Percentiles rank a stretch among this genome's conserved stretches.
These are phyloP conservation scores for Pyrgilauda ruficollis DNA, from an alignment of 2,113 vertebrate species.

Conservation along the genomic window DNA sequence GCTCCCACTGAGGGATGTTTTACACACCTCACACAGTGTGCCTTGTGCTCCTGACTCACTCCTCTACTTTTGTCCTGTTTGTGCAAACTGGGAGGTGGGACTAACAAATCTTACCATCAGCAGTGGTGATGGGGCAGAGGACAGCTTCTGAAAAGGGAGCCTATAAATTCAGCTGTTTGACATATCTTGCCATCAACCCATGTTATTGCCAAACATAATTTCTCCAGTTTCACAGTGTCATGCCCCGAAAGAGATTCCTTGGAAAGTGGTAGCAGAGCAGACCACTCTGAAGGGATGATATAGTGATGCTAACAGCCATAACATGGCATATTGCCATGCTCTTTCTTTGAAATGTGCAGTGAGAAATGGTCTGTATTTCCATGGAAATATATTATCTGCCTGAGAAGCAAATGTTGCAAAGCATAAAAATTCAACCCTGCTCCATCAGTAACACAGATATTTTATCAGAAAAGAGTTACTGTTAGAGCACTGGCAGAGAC, in stretches of 20 bases:
- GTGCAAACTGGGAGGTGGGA: neutral
- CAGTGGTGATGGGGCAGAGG: neutral
- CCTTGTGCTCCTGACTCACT: neutral
- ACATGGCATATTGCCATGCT: slow-evolving; percentile 50
- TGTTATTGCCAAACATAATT: slow-evolving; percentile 36
- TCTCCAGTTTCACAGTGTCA: slow-evolving; percentile 22
- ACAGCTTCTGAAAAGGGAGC: neutral
- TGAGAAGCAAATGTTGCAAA: slow-evolving; percentile 7
- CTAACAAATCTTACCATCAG: neutral
- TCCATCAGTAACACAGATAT: slow-evolving; percentile 7
- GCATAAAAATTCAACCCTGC: neutral
- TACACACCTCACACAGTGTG: slow-evolving; percentile 3
- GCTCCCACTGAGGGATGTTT: neutral
- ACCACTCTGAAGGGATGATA: slow-evolving; percentile 41
- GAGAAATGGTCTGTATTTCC: slow-evolving; percentile 20
- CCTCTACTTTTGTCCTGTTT: neutral
- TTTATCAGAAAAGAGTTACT: neutral
- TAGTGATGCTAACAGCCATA: slow-evolving; percentile 47
- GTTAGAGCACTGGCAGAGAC: neutral
- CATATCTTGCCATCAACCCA: slow-evolving; percentile 27
- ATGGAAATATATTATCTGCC: slow-evolving; percentile 35
- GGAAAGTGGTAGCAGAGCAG: slow-evolving; percentile 46
- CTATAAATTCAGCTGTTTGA: slow-evolving; percentile 10
- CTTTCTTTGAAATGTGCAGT: slow-evolving; percentile 21
- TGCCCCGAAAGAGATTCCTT: slow-evolving; percentile 27